Percentiles rank a stretch among this genome's conserved stretches.
Evolutionary conservation across 2,888 invertebrate genomes (phyloP).

Genomic region (Eubasilissa splendida): DNA sequence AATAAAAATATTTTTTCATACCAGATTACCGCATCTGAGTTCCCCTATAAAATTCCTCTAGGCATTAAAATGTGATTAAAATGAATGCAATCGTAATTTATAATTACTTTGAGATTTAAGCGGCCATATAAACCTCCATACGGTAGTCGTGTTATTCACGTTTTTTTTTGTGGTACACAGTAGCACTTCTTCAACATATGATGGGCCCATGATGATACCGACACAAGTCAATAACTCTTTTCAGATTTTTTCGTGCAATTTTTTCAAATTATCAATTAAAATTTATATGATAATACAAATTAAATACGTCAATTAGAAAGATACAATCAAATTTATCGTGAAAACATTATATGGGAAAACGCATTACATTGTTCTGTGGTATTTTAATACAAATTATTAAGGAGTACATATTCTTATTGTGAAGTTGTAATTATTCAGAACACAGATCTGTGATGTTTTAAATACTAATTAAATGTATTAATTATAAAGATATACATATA

Average conservation of each 20-base stretch:
- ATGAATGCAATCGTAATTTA: slow-evolving; percentile 33
- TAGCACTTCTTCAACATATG: slow-evolving; percentile 44
- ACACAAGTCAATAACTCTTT: neutral
- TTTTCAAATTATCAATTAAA: neutral
- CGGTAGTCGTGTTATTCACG: slow-evolving; percentile 36
- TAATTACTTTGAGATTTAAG: slow-evolving; percentile 30
- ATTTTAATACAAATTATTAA: too few species aligned
- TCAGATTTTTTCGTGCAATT: neutral
- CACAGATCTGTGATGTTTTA: too few species aligned
- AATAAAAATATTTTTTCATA: too few species aligned
- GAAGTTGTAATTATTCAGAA: too few species aligned
- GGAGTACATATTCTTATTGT: too few species aligned
- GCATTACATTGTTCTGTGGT: too few species aligned
- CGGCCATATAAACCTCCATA: slow-evolving; percentile 25
- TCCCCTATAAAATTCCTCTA: slow-evolving; percentile 6
- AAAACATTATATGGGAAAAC: too few species aligned
- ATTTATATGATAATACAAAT: too few species aligned
- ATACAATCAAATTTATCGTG: too few species aligned
- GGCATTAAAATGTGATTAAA: slow-evolving; percentile 33
- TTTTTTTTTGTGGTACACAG: slow-evolving; percentile 48
- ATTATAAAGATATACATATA: too few species aligned
- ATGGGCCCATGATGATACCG: neutral
- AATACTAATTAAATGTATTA: too few species aligned
- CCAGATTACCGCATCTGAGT: neutral
- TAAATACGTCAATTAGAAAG: neutral